Conservation (phyloP, 2,888 invertebrate genomes). For the Orthonychiurus folsomi region DNA sequence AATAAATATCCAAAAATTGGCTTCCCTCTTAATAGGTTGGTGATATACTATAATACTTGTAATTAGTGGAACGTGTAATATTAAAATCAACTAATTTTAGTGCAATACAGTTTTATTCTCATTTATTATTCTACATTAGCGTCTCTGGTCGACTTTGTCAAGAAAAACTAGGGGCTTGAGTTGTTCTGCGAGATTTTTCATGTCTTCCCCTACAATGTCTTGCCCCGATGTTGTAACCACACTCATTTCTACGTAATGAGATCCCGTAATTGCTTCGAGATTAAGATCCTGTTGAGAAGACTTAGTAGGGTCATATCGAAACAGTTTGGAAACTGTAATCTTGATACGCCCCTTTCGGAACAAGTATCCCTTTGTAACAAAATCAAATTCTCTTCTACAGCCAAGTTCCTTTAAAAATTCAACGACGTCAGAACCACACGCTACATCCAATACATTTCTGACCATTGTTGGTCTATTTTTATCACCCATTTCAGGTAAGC, state of each 20-base stretch:
- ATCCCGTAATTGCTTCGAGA: slow-evolving; percentile 77
- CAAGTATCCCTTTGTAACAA: slow-evolving; percentile 85
- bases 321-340: slow-evolving; percentile 88
- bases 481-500: slow-evolving; percentile 49
- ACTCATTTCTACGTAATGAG: slow-evolving; percentile 87
- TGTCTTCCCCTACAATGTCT: slow-evolving; percentile 91
- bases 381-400: slow-evolving; percentile 85
- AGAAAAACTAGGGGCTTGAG: slow-evolving; percentile 80
- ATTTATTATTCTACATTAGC: too few species aligned
- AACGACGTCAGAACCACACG: slow-evolving; percentile 77
- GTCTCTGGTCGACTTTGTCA: slow-evolving; percentile 77
- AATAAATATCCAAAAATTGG: too few species aligned
- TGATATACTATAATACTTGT: too few species aligned
- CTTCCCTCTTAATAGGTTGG: too few species aligned
- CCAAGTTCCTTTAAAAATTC: slow-evolving; percentile 89
- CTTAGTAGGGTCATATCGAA: slow-evolving; percentile 64
- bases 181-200: slow-evolving; percentile 90
- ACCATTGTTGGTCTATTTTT: slow-evolving; percentile 82
- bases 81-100: too few species aligned
- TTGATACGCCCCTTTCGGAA: slow-evolving; percentile 96
- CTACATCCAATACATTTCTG: slow-evolving; percentile 83
- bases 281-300: slow-evolving; percentile 55
- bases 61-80: too few species aligned
- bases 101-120: too few species aligned
- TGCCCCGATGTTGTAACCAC: slow-evolving; percentile 82